Evolutionary conservation across 1,140 invertebrate species (phyloP).

Genomic region (Matsumurasca onukii): DNA sequence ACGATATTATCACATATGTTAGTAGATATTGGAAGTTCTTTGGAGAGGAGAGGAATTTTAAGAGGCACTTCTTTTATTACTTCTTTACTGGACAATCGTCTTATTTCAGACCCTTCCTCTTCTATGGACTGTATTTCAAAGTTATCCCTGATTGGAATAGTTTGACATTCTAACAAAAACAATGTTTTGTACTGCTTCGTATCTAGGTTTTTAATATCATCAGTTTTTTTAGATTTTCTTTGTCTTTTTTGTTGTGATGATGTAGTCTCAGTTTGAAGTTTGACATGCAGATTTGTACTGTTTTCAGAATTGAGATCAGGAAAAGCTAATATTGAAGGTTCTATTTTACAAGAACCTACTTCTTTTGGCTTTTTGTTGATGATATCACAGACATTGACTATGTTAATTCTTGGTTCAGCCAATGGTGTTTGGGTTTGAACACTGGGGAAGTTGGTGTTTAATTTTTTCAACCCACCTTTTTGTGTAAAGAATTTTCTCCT

Average conservation of each 20-base stretch:
- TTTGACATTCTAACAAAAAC: neutral
- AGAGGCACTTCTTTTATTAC: neutral
- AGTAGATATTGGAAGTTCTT: neutral
- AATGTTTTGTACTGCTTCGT: neutral
- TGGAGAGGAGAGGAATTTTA: neutral
- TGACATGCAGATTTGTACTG: conserved; percentile 16
- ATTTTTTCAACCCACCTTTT: no score
- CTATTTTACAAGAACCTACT: neutral
- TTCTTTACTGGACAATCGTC: neutral
- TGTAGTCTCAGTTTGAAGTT: neutral
- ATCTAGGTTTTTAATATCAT: neutral
- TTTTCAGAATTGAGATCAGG: conserved; percentile 26
- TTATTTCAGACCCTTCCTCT: neutral
- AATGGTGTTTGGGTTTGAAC: neutral
- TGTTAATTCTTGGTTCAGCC: neutral
- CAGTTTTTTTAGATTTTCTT: neutral
- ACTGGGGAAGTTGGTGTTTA: no score
- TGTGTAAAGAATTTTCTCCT: no score
- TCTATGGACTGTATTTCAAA: conserved; percentile 7
- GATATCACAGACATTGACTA: conserved; percentile 26
- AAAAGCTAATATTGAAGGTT: neutral
- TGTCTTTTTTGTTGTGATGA: neutral
- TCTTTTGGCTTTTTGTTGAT: conserved; percentile 8
- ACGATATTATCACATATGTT: neutral
- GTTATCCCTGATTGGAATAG: neutral